These are phyloP conservation scores for Sarcophaga subvicina DNA, from an alignment of 2,888 invertebrate species.

Conservation along the genomic window DNA sequence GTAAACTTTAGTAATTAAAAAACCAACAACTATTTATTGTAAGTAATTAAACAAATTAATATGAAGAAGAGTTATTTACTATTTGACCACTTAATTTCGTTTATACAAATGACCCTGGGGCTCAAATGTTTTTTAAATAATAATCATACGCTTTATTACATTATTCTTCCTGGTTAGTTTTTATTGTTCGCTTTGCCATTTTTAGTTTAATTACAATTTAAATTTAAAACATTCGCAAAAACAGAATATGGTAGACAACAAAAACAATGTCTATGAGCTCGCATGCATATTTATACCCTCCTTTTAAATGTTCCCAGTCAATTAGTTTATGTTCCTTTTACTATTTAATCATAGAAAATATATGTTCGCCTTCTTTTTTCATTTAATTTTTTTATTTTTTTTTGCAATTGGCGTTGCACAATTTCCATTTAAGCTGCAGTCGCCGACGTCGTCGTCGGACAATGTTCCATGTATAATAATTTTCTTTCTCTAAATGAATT, in stretches of 20 bases:
- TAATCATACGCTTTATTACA: constrained; percentile 5
- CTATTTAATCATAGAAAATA: constrained; percentile 64
- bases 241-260: constrained; percentile 4
- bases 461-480: constrained; percentile 38
- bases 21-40: no score
- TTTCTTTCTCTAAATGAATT: constrained; percentile 13
- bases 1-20: no score
- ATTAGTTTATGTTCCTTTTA: constrained; percentile 67
- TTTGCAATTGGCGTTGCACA: constrained; percentile 10
- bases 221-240: constrained; percentile 5
- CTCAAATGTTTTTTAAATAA: constrained; percentile 4
- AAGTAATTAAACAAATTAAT: no score
- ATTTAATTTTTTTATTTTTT: background rate
- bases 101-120: no score
- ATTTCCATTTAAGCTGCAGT: constrained; percentile 13
- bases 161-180: constrained; percentile 48
- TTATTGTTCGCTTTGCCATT: constrained; percentile 10
- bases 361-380: constrained; percentile 26
- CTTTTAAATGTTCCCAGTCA: constrained; percentile 64
- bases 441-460: background rate
- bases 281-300: constrained; percentile 17
- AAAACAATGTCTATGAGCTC: no score
- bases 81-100: no score
- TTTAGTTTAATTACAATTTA: constrained; percentile 47
- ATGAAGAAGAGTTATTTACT: no score